These are phyloP conservation scores for Argya squamiceps DNA, from an alignment of 2,797 vertebrate species.

Conservation along the genomic window DNA sequence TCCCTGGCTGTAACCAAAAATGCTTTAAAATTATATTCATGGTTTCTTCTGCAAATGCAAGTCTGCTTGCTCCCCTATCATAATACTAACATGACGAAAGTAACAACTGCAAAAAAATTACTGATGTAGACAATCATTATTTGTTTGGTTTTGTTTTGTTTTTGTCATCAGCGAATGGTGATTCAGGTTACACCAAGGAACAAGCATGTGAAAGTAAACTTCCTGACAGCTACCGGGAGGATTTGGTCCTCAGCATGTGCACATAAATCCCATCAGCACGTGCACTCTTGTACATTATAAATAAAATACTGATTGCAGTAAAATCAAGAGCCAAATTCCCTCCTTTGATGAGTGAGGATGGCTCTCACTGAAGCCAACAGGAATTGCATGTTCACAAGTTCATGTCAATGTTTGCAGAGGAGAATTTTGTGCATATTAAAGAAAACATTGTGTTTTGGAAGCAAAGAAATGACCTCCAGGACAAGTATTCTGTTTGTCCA, in stretches of 20 bases:
- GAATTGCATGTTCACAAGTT: neutral
- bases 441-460: neutral
- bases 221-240: conserved; percentile 9
- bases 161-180: neutral
- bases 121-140: neutral
- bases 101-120: neutral
- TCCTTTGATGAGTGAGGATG: neutral
- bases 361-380: neutral
- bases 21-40: neutral
- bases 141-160: neutral
- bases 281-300: conserved; percentile 16
- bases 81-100: neutral
- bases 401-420: neutral
- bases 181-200: neutral
- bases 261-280: conserved; percentile 9
- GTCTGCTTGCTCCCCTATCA: neutral
- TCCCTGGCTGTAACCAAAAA: neutral
- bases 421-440: neutral
- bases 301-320: conserved; percentile 41
- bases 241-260: conserved; percentile 36
- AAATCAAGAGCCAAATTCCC: conserved; percentile 50
- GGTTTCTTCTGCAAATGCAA: neutral
- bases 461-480: neutral
- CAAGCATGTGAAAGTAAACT: neutral
- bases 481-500: neutral